Base-by-base conservation (phyloP, 1,140 invertebrate species). In the Cardiocondyla obscurior region DNA sequence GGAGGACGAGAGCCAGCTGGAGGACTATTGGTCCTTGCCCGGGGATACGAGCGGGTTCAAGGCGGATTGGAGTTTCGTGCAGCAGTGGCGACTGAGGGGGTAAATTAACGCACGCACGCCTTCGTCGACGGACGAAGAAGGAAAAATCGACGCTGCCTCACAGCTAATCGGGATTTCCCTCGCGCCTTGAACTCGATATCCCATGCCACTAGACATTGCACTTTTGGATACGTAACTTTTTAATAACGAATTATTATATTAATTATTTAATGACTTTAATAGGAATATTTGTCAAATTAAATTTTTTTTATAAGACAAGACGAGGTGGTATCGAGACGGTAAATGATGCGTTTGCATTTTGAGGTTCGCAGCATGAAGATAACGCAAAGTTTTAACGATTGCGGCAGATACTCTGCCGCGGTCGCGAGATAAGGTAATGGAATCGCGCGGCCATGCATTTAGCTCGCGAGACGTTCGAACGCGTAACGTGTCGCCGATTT, bases 31-130 rank as follows among this genome's bases (percentile, higher is more conserved):
- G 93, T 92, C 92, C 8, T 89, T 93, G 86, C 92, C 93, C 14
- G 93, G 92, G 33, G 92, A 93, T 83, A 93, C 85, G 49, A 94
- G 86, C 42, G 93, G 91, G 25, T 94, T 94, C 84, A 93, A 91
- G 76, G 92, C 93, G 82, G 96, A 96, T 92, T 96, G 96, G 96
- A 96, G 96, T 89, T 96, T 96, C 90, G 96, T 96, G 49, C 96
- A 96, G 93, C 95, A 96, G 86, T 96, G 96, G 96, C 93, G 96
- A 87, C 84, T 94, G 22, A 95, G 95, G 93, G 94, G 95, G 95
- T 96, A 94, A 94, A 94, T 87, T 88, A 16, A 58, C 65, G 64
- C 44, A 36, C 16, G 69, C 73, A 51, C 44, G 39, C 72, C 67
- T 49, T 85, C 22, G 39, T 36, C 62, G 39, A 33, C 16, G 53